Evolutionary conservation across 2,888 invertebrate species (phyloP), one percentile per base, ranked within the genome.

Genomic region (Anaspis maculata): DNA sequence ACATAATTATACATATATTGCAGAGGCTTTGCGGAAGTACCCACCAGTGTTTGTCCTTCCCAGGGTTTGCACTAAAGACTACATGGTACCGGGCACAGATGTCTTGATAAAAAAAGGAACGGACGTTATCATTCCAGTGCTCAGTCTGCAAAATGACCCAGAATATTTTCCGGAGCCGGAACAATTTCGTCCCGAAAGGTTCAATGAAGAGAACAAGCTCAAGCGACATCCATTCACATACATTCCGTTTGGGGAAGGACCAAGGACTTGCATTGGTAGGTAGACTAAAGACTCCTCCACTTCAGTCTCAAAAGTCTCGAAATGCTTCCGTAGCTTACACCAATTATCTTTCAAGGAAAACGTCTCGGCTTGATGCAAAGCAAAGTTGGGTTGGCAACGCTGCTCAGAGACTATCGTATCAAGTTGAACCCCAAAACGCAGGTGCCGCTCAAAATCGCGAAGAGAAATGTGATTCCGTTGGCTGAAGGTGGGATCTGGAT

Each of bases 11-110:
- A 28, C 7, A 3, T 14, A 5, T 28, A 19, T 51, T 49, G 32
- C 47, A 56, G 64, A 64, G 46, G 57, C 59, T 1, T 39, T 64
- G 13, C 39, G 64, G 14, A 48, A 55, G 27, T 59, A 56, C 33
- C 60, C 64, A 3, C 58, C 60, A 2, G 45, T 54, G 2, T 39
- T 50, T 1, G 19, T 49, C 1, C 6, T 49, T 5, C 35, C 24
- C 23, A 39, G 52, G 14, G 21, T 41, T 26, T 46, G 49, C 33
- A 48, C 37, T 3, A 45, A 46, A 35, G 38, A 45, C 3, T 53
- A 49, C 30, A 33, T 39, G 3, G 30, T 51, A 9, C 48, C 48
- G 3, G 42, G 41, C 12, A 37, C 41, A 4, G 31, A 46, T 30
- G 10, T 42, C 6, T 23, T 33, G 3, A 30, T 52, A 11, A 43